Percentiles rank a stretch among this genome's conserved stretches.
phyloP scores from a whole-genome alignment of 2,888 invertebrate genomes.

The Drosophila picticornis region DNA sequence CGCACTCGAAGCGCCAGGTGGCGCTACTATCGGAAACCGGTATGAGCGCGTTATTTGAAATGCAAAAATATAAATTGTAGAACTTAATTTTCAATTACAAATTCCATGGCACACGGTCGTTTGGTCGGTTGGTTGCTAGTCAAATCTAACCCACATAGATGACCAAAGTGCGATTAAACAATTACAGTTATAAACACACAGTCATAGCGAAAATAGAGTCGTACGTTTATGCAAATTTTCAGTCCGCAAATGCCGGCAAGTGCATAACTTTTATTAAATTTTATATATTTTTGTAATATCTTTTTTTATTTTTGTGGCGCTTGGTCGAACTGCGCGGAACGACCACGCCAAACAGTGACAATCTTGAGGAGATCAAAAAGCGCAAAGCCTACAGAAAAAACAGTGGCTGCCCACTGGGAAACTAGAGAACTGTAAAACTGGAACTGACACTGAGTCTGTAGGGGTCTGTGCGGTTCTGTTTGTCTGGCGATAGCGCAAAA shows the following conservation, averaged over 20 bases:
- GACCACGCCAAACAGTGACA: constrained; percentile 66
- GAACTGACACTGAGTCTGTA: constrained; percentile 16
- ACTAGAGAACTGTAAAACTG: constrained; percentile 37
- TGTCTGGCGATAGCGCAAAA: constrained; percentile 58
- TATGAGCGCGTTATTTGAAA: constrained; percentile 1
- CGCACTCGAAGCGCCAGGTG: constrained; percentile 30
- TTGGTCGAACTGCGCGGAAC: constrained; percentile 31
- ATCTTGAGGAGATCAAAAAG: constrained; percentile 75
- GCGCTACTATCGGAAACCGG: constrained; percentile 23
- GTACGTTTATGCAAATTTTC: constrained; percentile 71
- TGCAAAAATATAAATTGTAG: constrained; percentile 7
- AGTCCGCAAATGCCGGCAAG: constrained; percentile 59
- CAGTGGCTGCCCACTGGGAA: constrained; percentile 56
- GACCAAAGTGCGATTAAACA: constrained; percentile 63
- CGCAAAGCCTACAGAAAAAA: constrained; percentile 68
- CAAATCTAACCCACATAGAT: constrained; percentile 72
- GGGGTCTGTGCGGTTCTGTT: constrained; percentile 34
- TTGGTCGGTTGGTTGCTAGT: constrained; percentile 26
- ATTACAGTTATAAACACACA: constrained; percentile 43
- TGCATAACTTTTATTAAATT: constrained; percentile 69
- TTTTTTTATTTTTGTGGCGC: constrained; percentile 53
- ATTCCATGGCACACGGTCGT: constrained; percentile 45
- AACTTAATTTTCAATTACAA: constrained; percentile 46
- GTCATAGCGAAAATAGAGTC: constrained; percentile 64
- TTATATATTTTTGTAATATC: constrained; percentile 17